These are phyloP conservation scores for Symphodus melops DNA, from an alignment of 2,113 vertebrate genomes.

Conservation along the genomic window DNA sequence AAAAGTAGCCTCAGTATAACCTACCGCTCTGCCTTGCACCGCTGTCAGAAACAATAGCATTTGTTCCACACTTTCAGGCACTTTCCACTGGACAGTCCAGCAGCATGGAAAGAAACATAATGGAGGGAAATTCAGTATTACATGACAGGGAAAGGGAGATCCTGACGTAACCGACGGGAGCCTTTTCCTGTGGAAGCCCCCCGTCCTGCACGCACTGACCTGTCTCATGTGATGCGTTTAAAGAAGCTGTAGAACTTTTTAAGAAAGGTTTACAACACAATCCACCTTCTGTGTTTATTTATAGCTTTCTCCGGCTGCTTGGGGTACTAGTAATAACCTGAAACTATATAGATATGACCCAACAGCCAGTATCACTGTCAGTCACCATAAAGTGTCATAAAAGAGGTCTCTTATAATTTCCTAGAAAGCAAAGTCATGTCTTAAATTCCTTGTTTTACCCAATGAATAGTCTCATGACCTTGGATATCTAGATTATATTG, in stretches of 20 bases:
- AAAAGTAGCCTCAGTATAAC: slow-evolving; percentile 24
- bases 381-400: no score
- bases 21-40: slow-evolving; percentile 24
- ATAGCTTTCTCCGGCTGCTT: no score
- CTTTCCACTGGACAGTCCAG: slow-evolving; percentile 68
- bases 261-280: slow-evolving; percentile 18
- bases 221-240: slow-evolving; percentile 31
- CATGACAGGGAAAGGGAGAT: slow-evolving; percentile 65
- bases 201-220: background rate
- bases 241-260: slow-evolving; percentile 50
- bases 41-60: slow-evolving; percentile 65
- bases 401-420: no score
- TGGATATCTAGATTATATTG: no score
- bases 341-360: background rate
- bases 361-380: no score
- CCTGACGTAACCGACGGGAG: slow-evolving; percentile 47
- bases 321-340: background rate
- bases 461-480: no score
- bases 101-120: slow-evolving; percentile 62
- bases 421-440: no score
- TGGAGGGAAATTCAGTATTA: slow-evolving; percentile 71
- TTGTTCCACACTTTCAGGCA: slow-evolving; percentile 73
- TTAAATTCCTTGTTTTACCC: no score
- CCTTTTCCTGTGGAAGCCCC: slow-evolving; percentile 58
- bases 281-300: background rate